Evolutionary conservation across 2,888 invertebrate species (phyloP).

Genomic region (Clivina fossor): DNA sequence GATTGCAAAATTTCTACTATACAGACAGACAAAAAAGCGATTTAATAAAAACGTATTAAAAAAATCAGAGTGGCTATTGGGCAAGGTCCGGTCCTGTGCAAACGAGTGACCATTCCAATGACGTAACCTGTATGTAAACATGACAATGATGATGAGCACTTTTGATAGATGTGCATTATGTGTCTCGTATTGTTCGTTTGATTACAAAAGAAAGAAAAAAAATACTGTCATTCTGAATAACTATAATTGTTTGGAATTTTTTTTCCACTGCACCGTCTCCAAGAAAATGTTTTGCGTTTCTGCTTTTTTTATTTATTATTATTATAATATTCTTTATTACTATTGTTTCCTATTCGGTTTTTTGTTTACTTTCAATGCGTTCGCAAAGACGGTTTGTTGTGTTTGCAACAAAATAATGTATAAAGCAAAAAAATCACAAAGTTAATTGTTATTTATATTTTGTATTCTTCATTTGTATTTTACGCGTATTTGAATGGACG

Average conservation of each 20-base stretch:
- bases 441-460: not conserved
- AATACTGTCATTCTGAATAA: slow-evolving; percentile 2
- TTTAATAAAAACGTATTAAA: no score
- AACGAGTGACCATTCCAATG: slow-evolving; percentile 32
- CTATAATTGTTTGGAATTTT: no score
- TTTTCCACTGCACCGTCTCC: not conserved
- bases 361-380: no score
- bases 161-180: slow-evolving; percentile 28
- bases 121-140: slow-evolving; percentile 33
- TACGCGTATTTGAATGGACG: no score
- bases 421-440: not conserved
- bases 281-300: not conserved
- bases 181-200: slow-evolving; percentile 2
- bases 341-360: no score
- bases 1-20: no score
- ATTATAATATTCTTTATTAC: not conserved
- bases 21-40: no score
- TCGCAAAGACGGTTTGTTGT: no score
- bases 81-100: slow-evolving; percentile 23
- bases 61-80: no score
- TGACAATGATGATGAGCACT: slow-evolving; percentile 31
- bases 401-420: not conserved
- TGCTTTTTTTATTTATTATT: not conserved
- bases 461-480: no score
- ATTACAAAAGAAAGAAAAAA: slow-evolving; percentile 3